Percentiles rank a stretch among this genome's conserved stretches.
Conservation (phyloP, 2,888 invertebrate species). For the Andricus quercusramuli region DNA sequence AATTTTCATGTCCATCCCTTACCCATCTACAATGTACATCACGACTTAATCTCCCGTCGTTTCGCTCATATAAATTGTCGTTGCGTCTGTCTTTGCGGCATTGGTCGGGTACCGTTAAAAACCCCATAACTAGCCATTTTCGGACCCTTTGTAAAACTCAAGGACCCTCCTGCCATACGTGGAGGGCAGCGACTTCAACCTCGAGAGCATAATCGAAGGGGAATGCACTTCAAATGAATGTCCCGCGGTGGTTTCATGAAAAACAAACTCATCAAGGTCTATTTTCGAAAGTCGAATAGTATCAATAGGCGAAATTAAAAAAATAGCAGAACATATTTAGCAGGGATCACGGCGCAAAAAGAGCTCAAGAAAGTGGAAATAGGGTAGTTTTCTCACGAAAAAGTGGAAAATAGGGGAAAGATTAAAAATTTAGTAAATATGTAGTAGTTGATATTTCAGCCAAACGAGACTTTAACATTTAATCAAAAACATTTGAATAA, state of each 20-base stretch:
- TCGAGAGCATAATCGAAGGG: conserved; percentile 20
- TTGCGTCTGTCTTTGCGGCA: conserved; percentile 26
- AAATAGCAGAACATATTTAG: no score
- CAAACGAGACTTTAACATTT: no score
- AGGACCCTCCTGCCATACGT: conserved; percentile 12
- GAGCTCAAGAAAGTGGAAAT: no score
- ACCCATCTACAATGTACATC: conserved; percentile 47
- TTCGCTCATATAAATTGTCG: conserved; percentile 24
- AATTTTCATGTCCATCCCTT: conserved; percentile 63
- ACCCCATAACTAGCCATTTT: conserved; percentile 39
- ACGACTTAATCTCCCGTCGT: conserved; percentile 62
- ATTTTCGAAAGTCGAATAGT: background rate
- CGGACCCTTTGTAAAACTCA: conserved; percentile 28
- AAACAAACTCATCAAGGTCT: background rate
- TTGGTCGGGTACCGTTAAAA: conserved; percentile 9
- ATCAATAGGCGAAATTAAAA: no score
- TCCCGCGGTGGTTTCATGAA: conserved; percentile 14
- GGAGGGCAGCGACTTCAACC: conserved; percentile 17
- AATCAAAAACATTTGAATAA: no score
- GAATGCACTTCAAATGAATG: conserved; percentile 26
- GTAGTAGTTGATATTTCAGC: no score
- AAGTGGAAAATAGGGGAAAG: no score
- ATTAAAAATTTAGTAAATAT: no score
- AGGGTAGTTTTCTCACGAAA: no score
- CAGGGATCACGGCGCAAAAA: no score